These are phyloP conservation scores for Thera obeliscata DNA, from an alignment of 2,888 invertebrate species.

Conservation along the genomic window DNA sequence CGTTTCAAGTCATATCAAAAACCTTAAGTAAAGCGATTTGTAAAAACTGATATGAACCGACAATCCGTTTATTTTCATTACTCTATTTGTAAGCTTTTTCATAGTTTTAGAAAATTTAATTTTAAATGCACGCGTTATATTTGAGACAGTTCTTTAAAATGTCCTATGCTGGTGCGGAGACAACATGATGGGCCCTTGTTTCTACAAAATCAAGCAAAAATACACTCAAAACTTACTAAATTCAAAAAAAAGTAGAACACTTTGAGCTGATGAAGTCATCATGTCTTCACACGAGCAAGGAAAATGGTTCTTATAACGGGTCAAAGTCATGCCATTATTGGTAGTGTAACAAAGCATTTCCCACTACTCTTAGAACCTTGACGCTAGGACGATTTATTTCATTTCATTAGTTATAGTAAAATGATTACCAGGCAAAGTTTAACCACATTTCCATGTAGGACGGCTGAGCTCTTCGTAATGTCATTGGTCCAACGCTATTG, in stretches of 20 bases:
- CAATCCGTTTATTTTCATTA: constrained; percentile 3
- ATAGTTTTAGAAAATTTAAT: constrained; percentile 5
- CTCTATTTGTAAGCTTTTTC: constrained; percentile 8
- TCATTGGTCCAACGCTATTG: no score
- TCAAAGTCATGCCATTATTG: constrained; percentile 19
- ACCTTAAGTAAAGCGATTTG: constrained; percentile 8
- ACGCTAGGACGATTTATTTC: constrained; percentile 7
- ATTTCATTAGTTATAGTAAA: no score
- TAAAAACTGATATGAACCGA: constrained; percentile 22
- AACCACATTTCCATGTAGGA: no score
- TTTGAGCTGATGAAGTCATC: background rate
- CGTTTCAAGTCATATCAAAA: constrained; percentile 11
- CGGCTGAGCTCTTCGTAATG: no score
- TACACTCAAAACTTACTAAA: background rate
- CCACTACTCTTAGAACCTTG: background rate
- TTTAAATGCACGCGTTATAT: constrained; percentile 7
- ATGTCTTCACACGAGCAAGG: constrained; percentile 1
- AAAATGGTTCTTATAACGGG: constrained; percentile 10
- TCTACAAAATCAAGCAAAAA: background rate
- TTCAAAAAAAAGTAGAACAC: background rate
- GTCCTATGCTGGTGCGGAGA: background rate
- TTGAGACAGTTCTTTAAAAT: constrained; percentile 13
- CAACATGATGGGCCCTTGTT: background rate
- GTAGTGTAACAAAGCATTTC: background rate
- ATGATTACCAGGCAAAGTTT: no score